Evolutionary conservation across 2,113 vertebrate species (phyloP).

Genomic region (Oostethus manadensis): DNA sequence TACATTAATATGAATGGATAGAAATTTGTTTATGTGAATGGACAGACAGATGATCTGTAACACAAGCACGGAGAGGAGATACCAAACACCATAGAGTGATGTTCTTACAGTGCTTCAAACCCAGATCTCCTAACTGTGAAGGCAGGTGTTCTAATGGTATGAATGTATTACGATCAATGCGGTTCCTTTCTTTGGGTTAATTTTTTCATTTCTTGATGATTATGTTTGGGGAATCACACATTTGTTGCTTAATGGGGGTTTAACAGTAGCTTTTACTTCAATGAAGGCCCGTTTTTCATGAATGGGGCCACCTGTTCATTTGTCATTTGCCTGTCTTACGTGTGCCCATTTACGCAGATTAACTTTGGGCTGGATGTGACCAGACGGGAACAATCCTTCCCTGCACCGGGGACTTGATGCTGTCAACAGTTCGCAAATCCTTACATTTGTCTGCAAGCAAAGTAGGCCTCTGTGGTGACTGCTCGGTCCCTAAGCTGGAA

Average conservation of each 20-base stretch:
- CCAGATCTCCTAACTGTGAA: no score
- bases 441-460: slow-evolving; percentile 32
- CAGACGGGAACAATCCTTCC: slow-evolving; percentile 25
- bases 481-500: slow-evolving; percentile 14
- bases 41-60: no score
- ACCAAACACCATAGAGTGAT: no score
- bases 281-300: slow-evolving; percentile 28
- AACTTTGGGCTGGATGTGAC: slow-evolving; percentile 27
- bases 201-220: slow-evolving; percentile 19
- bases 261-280: slow-evolving; percentile 42
- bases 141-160: no score
- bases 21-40: no score
- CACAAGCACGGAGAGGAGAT: no score
- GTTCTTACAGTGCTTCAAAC: no score
- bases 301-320: slow-evolving; percentile 43
- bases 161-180: slow-evolving; percentile 24
- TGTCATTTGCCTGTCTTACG: slow-evolving; percentile 26
- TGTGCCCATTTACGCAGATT: slow-evolving; percentile 38
- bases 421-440: slow-evolving; percentile 32
- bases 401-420: slow-evolving; percentile 21
- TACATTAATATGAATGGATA: no score
- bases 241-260: slow-evolving; percentile 39
- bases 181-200: slow-evolving; percentile 11
- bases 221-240: slow-evolving; percentile 13
- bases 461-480: slow-evolving; percentile 8